These are phyloP conservation scores for Hydrolagus colliei DNA, from an alignment of 2,797 vertebrate genomes.

Conservation along the genomic window DNA sequence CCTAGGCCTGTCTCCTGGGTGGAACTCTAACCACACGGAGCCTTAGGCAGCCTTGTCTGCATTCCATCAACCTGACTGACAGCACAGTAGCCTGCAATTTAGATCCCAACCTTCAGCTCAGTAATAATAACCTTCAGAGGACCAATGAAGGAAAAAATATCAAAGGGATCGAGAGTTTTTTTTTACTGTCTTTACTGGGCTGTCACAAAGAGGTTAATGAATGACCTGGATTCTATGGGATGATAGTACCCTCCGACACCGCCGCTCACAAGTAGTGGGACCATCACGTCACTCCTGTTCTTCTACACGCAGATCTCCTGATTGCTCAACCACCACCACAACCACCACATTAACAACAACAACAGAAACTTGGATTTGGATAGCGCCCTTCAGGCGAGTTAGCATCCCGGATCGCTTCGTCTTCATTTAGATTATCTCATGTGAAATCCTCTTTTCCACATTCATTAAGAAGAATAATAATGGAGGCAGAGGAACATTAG, in stretches of 20 bases:
- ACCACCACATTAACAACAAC: background rate
- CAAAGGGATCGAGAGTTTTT: slow-evolving; percentile 39
- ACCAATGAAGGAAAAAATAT: slow-evolving; percentile 35
- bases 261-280: background rate
- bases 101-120: slow-evolving; percentile 42
- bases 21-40: slow-evolving; percentile 50
- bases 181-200: slow-evolving; percentile 47
- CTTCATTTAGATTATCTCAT: no score
- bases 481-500: no score
- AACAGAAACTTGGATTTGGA: no score
- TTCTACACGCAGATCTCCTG: slow-evolving; percentile 28
- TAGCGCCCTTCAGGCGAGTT: no score
- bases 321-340: slow-evolving; percentile 25
- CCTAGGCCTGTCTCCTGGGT: slow-evolving; percentile 55
- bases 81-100: slow-evolving; percentile 40
- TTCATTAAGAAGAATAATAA: no score
- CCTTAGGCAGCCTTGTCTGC: slow-evolving; percentile 61
- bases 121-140: slow-evolving; percentile 45
- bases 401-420: no score
- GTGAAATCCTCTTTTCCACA: no score
- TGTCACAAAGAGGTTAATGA: slow-evolving; percentile 49
- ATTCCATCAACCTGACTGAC: slow-evolving; percentile 62
- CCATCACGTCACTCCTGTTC: background rate
- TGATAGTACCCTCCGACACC: slow-evolving; percentile 39
- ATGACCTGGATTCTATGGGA: slow-evolving; percentile 42